Evolutionary conservation across 1,140 invertebrate species (phyloP).

Genomic region (Drusus annulatus): DNA sequence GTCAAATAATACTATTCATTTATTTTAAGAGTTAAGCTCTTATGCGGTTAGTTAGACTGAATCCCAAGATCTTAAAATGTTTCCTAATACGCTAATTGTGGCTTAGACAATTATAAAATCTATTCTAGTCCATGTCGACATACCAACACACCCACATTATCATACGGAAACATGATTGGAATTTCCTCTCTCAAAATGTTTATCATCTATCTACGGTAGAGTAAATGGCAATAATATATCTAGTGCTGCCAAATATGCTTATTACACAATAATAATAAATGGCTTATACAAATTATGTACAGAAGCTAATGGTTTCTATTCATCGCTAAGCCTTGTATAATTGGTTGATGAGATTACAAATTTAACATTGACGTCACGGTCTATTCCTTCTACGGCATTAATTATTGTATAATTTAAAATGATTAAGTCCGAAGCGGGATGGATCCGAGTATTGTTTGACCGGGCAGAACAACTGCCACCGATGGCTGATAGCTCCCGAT

Average conservation of each 20-base stretch:
- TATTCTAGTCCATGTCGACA: no score
- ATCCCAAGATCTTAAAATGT: no score
- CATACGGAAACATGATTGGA: background rate
- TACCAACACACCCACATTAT: no score
- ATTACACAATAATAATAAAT: background rate
- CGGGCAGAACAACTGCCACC: conserved; percentile 8
- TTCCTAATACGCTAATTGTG: no score
- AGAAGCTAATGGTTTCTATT: background rate
- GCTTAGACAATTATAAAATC: no score
- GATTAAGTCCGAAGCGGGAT: conserved; percentile 44
- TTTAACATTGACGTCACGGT: conserved; percentile 52
- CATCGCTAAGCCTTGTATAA: conserved; percentile 32
- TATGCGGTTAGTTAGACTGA: no score
- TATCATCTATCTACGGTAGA: background rate
- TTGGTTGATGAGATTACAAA: conserved; percentile 55
- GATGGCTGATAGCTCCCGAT: background rate
- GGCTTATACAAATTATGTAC: background rate
- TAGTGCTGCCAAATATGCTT: background rate
- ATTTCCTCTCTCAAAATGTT: background rate
- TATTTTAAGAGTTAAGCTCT: no score
- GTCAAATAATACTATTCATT: no score
- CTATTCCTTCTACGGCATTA: conserved; percentile 22
- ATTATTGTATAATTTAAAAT: conserved; percentile 58
- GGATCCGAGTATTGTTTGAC: conserved; percentile 22
- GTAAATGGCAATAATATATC: background rate